Evolutionary conservation across 2,113 vertebrate genomes (phyloP), one percentile per base, ranked within the genome.

Genomic region (Zosterops hypoxanthus): DNA sequence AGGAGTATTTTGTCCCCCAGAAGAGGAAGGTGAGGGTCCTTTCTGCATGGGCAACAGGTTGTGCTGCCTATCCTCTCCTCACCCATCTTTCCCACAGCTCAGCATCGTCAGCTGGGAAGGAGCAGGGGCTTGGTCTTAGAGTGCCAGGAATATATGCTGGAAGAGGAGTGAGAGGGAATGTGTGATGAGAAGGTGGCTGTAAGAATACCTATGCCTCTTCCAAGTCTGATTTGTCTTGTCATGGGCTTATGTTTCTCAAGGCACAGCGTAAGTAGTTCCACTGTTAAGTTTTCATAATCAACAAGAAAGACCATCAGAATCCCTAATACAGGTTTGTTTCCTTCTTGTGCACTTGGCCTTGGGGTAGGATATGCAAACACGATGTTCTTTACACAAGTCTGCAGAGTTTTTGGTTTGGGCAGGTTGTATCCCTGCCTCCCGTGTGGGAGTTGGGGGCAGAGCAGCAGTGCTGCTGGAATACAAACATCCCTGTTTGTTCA

Each of bases 371-470:
- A 5, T 2, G 4, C 50, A 69, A 69, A 34, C 26, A 57, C 22
- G 17, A 2, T 2, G 2, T 5, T 6, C 19, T 70, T 41, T 66
- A 12, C 60, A 16, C 1, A 0, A 28, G 46, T 49, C 20, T 4
- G 3, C 41, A 16, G 59, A 28, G 46, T 24, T 81, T 29, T 60
- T 41, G 26, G 3, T 19, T 80, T 77, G 61, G 17, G 21, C 28
- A 33, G 39, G 7, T 77, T 2, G 1, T 46, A 60, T 63, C 26
- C 33, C 23, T n/a, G 24, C 25, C 44, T 57, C 12, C 3, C 2
- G 6, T 1, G 0, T 33, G 55, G 79, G 46, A 42, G 20, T 2
- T 1, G 2, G 22, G 26, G 15, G 16, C 20, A 29, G 65, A 13
- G 36, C 22, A 57, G 36, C 71, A 47, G 26, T 6, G 31, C 59